phyloP scores from a whole-genome alignment of 2,888 invertebrate genomes.

The Cataglyphis albicans region DNA sequence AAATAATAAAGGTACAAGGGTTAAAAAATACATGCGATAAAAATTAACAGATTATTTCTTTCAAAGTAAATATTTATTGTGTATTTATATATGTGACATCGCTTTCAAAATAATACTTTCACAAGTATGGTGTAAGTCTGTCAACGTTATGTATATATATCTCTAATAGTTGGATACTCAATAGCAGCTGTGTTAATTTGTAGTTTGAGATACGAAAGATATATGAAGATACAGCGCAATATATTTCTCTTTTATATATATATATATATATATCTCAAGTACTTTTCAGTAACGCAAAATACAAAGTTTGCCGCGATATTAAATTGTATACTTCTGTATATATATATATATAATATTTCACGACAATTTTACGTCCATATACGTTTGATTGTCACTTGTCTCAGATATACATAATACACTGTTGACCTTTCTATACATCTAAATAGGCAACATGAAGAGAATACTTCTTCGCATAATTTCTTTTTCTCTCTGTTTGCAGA shows the following conservation, averaged over 20 bases:
- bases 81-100: slow-evolving; percentile 36
- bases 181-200: neutral
- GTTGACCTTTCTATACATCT: slow-evolving; percentile 63
- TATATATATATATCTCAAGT: neutral
- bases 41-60: slow-evolving; percentile 5
- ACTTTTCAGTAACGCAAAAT: slow-evolving; percentile 40
- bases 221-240: slow-evolving; percentile 15
- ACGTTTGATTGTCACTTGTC: slow-evolving; percentile 64
- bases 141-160: neutral
- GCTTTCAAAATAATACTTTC: slow-evolving; percentile 49
- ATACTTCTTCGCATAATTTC: neutral
- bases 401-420: slow-evolving; percentile 42
- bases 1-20: slow-evolving; percentile 6
- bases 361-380: slow-evolving; percentile 45
- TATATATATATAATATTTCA: slow-evolving; percentile 21
- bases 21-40: neutral
- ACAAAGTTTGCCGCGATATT: slow-evolving; percentile 38
- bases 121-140: slow-evolving; percentile 22
- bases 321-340: slow-evolving; percentile 43
- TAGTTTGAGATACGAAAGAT: slow-evolving; percentile 9
- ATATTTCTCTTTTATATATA: slow-evolving; percentile 27
- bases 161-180: slow-evolving; percentile 8
- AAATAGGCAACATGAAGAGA: slow-evolving; percentile 49
- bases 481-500: neutral
- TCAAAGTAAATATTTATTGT: slow-evolving; percentile 50